Base-by-base conservation (phyloP, 2,797 vertebrate species). In the Phylloscopus collybita region DNA sequence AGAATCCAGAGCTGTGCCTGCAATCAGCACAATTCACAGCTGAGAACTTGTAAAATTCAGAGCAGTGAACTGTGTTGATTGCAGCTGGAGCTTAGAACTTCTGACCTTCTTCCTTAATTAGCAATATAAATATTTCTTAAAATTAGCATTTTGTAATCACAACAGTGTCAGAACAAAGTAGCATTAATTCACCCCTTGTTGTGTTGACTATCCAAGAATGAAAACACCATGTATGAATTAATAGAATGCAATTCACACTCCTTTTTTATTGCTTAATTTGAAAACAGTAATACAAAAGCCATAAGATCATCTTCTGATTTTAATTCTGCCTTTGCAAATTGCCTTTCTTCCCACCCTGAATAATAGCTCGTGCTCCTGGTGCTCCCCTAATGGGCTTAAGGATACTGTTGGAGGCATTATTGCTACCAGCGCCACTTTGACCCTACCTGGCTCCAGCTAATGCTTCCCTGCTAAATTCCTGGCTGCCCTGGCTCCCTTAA, bases 91-190 rank as follows among this genome's bases (percentile, higher is more conserved):
- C 70, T 47, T 87, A 93, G 89, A 96, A 94, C 88, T 95, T 95
- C 86, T 88, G 89, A 96, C 90, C 78, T 96, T 92, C 80, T 74
- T 90, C 65, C 94, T 97, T 97, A 98, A 97, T 97, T 96, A 95
- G 81, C 90, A 97, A 84, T 95, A 92, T 97, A 97, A 93, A 95
- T 97, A 96, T 97, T 96, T 95, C 93, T 94, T 74, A 14, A 95
- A 97, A 95, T 96, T 96, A 94, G 65, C 91, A 91, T 97, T 97
- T 97, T 95, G 82, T 94, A 96, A 90, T 96, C 76, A 91, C 62
- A 97, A n/a, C 81, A 59, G 66, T 89, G 93, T 95, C 95, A 94
- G 93, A 88, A 93, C 66, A 89, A 88, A 92, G 87, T 84, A 90
- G 61, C 89, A 95, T 97, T 91, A 95, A 96, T 96, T 95, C 93